Conservation (phyloP, 2,113 vertebrate genomes). For the Falco punctatus region DNA sequence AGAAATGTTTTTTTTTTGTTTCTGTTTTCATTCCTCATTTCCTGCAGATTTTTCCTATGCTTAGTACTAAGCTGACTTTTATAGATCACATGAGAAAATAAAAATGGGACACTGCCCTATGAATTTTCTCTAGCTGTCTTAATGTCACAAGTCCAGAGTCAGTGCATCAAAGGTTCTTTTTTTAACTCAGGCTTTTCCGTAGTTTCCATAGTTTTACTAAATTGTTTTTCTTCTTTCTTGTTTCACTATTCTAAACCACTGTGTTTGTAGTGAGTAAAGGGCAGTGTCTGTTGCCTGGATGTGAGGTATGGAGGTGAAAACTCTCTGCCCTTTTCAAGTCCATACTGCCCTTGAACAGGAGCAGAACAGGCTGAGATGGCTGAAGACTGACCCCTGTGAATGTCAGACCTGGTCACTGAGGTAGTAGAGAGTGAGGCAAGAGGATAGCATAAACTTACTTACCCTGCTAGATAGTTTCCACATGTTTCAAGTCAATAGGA, state of each 20-base stretch:
- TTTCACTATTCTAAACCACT: neutral
- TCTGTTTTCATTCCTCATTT: neutral
- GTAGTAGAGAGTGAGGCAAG: rapidly evolving
- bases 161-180: neutral
- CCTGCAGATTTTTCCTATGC: neutral
- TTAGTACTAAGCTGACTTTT: neutral
- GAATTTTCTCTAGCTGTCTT: neutral
- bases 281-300: neutral
- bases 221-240: neutral
- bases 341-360: neutral
- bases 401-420: neutral
- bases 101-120: neutral
- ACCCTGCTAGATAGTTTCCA: neutral
- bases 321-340: neutral
- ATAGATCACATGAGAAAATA: neutral
- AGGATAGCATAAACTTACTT: neutral
- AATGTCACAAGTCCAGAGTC: neutral
- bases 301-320: neutral
- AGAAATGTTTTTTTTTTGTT: neutral
- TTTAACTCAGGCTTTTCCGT: neutral
- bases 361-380: neutral
- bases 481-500: neutral
- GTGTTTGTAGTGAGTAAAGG: neutral
- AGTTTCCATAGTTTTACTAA: neutral
- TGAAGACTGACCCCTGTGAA: neutral